These are phyloP conservation scores for Reticulitermes speratus DNA, from an alignment of 1,140 invertebrate species.

Conservation along the genomic window DNA sequence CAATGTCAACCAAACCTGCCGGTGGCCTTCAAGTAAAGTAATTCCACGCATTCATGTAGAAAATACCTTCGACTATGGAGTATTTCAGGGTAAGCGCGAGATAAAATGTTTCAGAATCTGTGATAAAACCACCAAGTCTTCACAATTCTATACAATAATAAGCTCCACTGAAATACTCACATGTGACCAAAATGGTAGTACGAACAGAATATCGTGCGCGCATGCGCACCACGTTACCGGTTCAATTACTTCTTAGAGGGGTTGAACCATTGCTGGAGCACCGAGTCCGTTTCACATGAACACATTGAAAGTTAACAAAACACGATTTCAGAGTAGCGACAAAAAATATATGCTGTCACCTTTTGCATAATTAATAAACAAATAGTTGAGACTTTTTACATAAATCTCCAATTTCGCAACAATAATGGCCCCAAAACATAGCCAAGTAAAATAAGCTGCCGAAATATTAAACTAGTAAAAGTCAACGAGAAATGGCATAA, in stretches of 20 bases:
- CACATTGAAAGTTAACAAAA: too few relatives aligned
- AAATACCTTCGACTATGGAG: not conserved
- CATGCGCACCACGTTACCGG: slow-evolving; percentile 32
- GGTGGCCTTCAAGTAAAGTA: not conserved
- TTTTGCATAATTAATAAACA: too few relatives aligned
- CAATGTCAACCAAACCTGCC: slow-evolving; percentile 27
- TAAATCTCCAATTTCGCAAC: too few relatives aligned
- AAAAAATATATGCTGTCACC: too few relatives aligned
- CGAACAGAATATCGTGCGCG: slow-evolving; percentile 27
- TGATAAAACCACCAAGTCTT: not conserved
- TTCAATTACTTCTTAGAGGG: slow-evolving; percentile 32
- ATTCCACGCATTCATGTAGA: not conserved
- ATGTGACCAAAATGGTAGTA: slow-evolving; percentile 33
- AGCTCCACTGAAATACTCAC: slow-evolving; percentile 28
- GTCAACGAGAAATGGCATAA: too few relatives aligned
- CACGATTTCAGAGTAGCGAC: too few relatives aligned
- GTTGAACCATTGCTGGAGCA: not conserved
- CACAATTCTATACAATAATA: not conserved
- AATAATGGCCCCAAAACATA: too few relatives aligned
- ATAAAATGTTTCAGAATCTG: not conserved
- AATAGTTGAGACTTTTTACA: too few relatives aligned
- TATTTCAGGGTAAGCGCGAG: not conserved
- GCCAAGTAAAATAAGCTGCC: too few relatives aligned
- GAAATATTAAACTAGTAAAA: too few relatives aligned
- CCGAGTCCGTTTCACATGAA: not conserved